phyloP scores from a whole-genome alignment of 2,113 vertebrate genomes.

The Nematolebias whitei region DNA sequence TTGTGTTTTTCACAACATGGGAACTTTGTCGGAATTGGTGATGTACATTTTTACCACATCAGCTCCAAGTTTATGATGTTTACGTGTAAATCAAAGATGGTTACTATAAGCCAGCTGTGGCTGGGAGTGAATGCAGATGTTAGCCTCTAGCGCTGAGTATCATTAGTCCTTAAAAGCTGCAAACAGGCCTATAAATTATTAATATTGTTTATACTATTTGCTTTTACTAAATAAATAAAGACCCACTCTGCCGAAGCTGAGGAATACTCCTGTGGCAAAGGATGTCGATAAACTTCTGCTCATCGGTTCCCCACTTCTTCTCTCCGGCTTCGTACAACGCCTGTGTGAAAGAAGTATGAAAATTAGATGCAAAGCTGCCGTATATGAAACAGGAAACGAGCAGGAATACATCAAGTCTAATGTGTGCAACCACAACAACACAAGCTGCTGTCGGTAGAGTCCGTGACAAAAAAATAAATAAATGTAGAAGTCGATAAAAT shows the following conservation, averaged over 20 bases:
- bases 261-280: conserved; percentile 84
- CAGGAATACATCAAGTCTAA: too few relatives aligned
- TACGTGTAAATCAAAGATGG: too few relatives aligned
- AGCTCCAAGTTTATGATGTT: too few relatives aligned
- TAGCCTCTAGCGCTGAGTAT: too few relatives aligned
- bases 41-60: too few relatives aligned
- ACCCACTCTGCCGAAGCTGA: conserved; percentile 83
- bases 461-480: background rate
- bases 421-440: background rate
- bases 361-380: too few relatives aligned
- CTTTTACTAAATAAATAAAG: background rate
- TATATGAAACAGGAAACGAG: background rate
- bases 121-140: too few relatives aligned
- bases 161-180: background rate
- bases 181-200: too few relatives aligned
- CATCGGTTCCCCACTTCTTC: conserved; percentile 87
- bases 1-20: too few relatives aligned
- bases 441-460: background rate
- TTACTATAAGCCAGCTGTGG: too few relatives aligned
- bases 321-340: conserved; percentile 85
- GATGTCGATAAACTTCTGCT: conserved; percentile 84
- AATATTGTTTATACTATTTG: too few relatives aligned
- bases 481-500: background rate
- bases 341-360: conserved; percentile 45
- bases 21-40: too few relatives aligned